Evolutionary conservation across 2,113 vertebrate genomes (phyloP).

Genomic region (Pomatorhinus ruficollis): DNA sequence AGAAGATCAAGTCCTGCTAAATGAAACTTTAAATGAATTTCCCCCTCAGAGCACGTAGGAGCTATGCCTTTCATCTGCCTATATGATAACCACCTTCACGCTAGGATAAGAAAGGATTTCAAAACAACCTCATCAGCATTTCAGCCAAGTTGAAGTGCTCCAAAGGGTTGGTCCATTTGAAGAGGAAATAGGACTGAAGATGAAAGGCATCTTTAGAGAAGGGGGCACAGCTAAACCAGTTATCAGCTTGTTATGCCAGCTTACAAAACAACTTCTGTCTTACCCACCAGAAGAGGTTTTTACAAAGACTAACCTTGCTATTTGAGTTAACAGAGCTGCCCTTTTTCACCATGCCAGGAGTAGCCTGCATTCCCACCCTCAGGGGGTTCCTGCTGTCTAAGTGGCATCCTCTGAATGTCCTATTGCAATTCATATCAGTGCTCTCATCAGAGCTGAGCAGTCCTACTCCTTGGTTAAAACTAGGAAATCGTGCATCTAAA

Average conservation of each 20-base stretch:
- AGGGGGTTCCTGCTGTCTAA: neutral
- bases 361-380: neutral
- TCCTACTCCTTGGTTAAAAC: neutral
- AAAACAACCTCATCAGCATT: neutral
- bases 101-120: neutral
- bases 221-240: neutral
- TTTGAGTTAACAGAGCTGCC: neutral
- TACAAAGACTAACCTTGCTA: neutral
- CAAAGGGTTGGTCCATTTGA: neutral
- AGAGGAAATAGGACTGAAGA: neutral
- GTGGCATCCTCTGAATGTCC: neutral
- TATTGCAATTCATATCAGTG: fast-evolving
- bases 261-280: neutral
- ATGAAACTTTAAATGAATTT: neutral
- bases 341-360: neutral
- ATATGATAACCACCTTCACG: neutral
- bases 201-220: neutral
- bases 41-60: neutral
- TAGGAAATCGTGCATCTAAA: neutral
- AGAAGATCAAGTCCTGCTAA: constrained; percentile 5
- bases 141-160: neutral
- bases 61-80: neutral
- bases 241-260: neutral
- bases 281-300: neutral
- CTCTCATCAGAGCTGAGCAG: neutral